These are phyloP conservation scores for Sceloporus undulatus DNA, from an alignment of 2,113 vertebrate species.

Conservation along the genomic window DNA sequence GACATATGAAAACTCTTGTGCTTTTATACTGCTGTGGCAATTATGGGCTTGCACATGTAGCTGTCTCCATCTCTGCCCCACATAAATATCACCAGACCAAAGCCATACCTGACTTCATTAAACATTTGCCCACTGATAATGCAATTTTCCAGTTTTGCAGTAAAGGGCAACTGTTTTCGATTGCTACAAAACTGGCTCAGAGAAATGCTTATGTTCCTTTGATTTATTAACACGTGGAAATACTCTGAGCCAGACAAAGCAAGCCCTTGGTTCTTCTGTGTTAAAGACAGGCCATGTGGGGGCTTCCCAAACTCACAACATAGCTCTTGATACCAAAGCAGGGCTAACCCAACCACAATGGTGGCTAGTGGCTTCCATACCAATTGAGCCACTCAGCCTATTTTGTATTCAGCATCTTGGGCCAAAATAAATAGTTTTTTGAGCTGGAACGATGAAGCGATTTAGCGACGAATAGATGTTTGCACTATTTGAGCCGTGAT, in stretches of 20 bases:
- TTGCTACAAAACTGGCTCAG: background rate
- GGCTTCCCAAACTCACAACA: background rate
- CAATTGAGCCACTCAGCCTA: no score
- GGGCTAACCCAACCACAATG: no score
- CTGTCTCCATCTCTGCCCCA: background rate
- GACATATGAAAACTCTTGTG: background rate
- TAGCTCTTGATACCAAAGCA: background rate
- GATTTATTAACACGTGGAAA: constrained; percentile 13
- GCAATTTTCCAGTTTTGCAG: background rate
- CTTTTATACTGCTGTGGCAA: background rate
- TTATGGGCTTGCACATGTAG: background rate
- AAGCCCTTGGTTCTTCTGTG: background rate
- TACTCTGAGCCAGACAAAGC: background rate
- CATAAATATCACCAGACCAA: background rate
- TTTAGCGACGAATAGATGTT: no score
- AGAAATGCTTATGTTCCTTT: background rate
- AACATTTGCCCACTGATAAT: background rate
- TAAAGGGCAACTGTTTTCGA: background rate
- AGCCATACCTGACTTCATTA: background rate
- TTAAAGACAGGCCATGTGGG: background rate
- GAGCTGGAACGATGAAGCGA: no score
- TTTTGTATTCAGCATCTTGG: no score
- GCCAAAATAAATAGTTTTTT: no score
- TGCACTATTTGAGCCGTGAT: no score
- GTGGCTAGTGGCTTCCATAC: no score